Percentiles rank a stretch among this genome's conserved stretches.
phyloP scores from a whole-genome alignment of 2,113 vertebrate species.

The Elgaria multicarinata region DNA sequence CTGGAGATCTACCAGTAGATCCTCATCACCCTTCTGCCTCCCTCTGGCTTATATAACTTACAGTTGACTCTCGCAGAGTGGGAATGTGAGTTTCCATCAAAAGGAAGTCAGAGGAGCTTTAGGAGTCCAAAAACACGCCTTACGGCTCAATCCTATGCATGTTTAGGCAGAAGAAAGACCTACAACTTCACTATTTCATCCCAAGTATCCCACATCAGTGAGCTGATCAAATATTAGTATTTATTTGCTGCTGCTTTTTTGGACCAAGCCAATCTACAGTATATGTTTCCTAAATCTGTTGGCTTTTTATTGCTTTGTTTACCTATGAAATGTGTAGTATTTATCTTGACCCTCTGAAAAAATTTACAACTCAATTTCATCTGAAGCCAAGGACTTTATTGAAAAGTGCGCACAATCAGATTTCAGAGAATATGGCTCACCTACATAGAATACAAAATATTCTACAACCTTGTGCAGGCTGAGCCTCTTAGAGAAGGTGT shows the following conservation, averaged over 20 bases:
- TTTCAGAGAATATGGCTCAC: constrained; percentile 53
- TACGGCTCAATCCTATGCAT: no score
- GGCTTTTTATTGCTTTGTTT: constrained; percentile 52
- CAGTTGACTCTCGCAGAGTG: no score
- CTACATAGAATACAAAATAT: constrained; percentile 49
- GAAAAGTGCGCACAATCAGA: constrained; percentile 42
- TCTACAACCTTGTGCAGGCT: constrained; percentile 21
- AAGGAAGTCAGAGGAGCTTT: no score
- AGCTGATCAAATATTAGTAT: constrained; percentile 60
- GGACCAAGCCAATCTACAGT: constrained; percentile 30
- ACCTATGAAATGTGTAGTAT: constrained; percentile 61
- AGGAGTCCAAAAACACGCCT: neutral
- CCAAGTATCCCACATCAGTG: constrained; percentile 1
- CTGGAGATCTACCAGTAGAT: no score
- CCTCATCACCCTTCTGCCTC: no score
- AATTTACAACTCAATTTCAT: constrained; percentile 64
- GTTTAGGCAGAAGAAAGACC: no score
- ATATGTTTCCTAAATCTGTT: constrained; percentile 19
- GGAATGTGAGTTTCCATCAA: no score
- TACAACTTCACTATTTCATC: constrained; percentile 25
- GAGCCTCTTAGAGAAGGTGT: neutral
- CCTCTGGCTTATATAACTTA: neutral
- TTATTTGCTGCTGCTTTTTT: constrained; percentile 22
- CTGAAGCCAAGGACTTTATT: constrained; percentile 50
- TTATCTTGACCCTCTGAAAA: constrained; percentile 59